Base-by-base conservation (phyloP, 2,113 vertebrate genomes). In the Gymnobelideus leadbeateri region DNA sequence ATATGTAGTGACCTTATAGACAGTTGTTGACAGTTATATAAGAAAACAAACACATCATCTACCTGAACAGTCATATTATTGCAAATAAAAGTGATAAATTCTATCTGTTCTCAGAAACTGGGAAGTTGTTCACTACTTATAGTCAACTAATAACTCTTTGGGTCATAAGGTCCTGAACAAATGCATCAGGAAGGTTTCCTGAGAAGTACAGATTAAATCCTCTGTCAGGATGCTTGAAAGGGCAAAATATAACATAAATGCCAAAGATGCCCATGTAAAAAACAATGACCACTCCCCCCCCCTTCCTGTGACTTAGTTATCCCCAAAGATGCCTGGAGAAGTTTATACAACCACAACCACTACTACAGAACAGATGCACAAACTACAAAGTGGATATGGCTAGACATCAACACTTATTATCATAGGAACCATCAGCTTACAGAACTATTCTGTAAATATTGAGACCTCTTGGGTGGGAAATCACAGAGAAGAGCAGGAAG, bases 81-180 rank as follows among this genome's bases (percentile, higher is more conserved):
- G n/a, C 68, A 43, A 84, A 0, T 89, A 94, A 50, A 94, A 94
- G 91, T 90, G 92, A 94, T 94, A 91, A 0, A 23, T 91, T 89
- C 49, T 95, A 8, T 51, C 47, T 91, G 46, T 0, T 51, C 95
- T 96, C 46, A 1, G 51, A 92, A 90, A 91, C 55, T 51, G 47
- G 1, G 51, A 51, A 57, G 46, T 3, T 7, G 91, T 46, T 25
- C 54, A 57, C 54, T 46, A 54, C 31, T 55, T 92, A 57, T 31
- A 43, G 26, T 92, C 43, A 68, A 31, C 47, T 92, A 10, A 47
- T 50, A 47, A 31, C 49, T 77, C 47, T 37, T 84, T 6, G 23
- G 57, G 61, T 90, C 89, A 90, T 90, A 51, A 90, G 26, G 47
- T 90, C 89, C 28, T 50, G 89, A 90, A 10, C 25, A 28, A 90